Conservation (phyloP, 2,113 vertebrate species). For the Corythornis madagascariensis region DNA sequence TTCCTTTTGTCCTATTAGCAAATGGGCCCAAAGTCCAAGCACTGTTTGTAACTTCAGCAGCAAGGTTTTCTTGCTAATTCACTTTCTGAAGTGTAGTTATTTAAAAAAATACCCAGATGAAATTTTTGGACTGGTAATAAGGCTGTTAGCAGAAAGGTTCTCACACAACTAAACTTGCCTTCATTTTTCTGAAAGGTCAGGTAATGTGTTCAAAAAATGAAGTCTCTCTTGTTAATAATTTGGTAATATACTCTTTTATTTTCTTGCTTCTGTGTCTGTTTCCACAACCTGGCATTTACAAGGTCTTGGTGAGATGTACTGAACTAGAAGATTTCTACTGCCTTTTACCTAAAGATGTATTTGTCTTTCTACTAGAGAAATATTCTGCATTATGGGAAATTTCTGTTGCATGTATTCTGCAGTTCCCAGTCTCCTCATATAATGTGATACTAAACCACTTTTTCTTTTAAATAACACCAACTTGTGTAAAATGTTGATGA, state of each 20-base stretch:
- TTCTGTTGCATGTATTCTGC: background rate
- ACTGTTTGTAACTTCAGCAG: background rate
- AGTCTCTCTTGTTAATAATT: background rate
- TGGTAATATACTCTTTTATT: background rate
- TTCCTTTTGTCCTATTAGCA: conserved; percentile 7
- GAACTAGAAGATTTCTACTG: background rate
- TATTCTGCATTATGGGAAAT: background rate
- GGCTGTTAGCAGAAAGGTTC: background rate
- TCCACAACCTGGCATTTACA: background rate
- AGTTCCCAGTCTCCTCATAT: background rate
- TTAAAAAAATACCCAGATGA: background rate
- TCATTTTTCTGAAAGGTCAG: background rate
- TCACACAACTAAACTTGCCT: background rate
- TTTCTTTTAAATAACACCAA: background rate
- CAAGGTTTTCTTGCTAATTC: background rate
- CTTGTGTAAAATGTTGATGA: background rate
- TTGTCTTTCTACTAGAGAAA: background rate
- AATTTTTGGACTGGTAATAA: background rate
- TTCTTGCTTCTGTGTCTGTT: background rate
- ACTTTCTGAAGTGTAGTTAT: background rate
- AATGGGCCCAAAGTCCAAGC: background rate
- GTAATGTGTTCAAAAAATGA: background rate
- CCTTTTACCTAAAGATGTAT: background rate
- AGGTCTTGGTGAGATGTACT: background rate
- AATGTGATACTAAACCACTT: background rate